Base-by-base conservation (phyloP, 2,888 invertebrate genomes). In the Tinea pellionella region DNA sequence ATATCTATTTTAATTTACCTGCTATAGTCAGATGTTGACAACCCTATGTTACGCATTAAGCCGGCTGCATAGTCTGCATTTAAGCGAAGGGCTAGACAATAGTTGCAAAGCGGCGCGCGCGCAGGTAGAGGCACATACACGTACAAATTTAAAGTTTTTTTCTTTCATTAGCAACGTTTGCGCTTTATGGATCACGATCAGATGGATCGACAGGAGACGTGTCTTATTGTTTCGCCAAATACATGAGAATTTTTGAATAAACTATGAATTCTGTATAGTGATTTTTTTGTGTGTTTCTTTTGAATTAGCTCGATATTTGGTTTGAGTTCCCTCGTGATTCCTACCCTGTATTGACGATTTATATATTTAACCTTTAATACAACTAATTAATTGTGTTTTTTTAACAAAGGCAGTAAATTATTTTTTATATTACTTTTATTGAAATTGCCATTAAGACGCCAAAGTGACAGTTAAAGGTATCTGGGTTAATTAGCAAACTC, bases 91-190 rank as follows among this genome's bases (percentile, higher is more conserved):
- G 69, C 78, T 85, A 85, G 82, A 87, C 84, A 87, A 87, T 71
- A 75, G 74, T 74, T 73, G 71, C 74, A 72, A 78, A 77, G 76
- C 74, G 69, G 59, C 59, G 61, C 71, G 72, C 74, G 76, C 79
- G 84, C 86, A 87, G 86, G 85, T 85, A 86, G 80, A 78, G 60
- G 37, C 43, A 41, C 60, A 61, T 59, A 59, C 47, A 57, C 16
- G 19, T 32, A 53, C 47, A 16, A 13, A n/a, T 47, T 24, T 24
- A 24, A 3, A 18, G 78, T 75, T 83, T 53, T 80, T 77, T 69
- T 69, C 72, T 85, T 86, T 86, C 87, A 86, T 87, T 87, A 86
- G 87, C 82, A 78, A 78, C 81, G 85, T 86, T 86, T 80, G 84
- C 81, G 81, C 83, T 83, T 78, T 82, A 76, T 75, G 81, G 80